phyloP scores from a whole-genome alignment of 2,888 invertebrate genomes.

The Ophion ventricosus region DNA sequence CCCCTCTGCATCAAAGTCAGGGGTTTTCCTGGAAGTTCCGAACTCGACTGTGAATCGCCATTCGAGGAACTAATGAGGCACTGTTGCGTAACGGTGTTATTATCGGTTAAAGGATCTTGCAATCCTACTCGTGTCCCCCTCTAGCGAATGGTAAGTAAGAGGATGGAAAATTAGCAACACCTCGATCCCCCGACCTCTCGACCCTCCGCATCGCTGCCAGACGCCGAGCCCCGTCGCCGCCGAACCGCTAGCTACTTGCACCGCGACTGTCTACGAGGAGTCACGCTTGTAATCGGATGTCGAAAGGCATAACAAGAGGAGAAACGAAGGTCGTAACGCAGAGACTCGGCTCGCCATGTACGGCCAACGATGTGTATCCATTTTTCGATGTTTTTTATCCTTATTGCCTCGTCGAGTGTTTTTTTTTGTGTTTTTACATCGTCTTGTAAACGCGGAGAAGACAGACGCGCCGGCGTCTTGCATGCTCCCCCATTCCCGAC shows the following conservation, averaged over 20 bases:
- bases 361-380: not conserved
- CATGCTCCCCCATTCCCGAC: too few relatives aligned
- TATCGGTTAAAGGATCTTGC: not conserved
- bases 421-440: too few relatives aligned
- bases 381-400: not conserved
- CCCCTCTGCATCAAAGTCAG: not conserved
- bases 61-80: slow-evolving; percentile 27
- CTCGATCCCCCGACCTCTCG: not conserved
- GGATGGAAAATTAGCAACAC: not conserved
- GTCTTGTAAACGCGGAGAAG: too few relatives aligned
- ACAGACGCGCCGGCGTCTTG: too few relatives aligned
- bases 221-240: not conserved
- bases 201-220: too few relatives aligned
- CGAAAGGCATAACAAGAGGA: not conserved
- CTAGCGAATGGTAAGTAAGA: not conserved
- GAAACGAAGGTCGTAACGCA: not conserved
- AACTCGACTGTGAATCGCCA: not conserved
- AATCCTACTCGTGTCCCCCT: not conserved
- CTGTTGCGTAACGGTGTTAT: slow-evolving; percentile 9
- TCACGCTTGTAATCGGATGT: not conserved
- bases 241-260: not conserved
- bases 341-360: not conserved
- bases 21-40: not conserved
- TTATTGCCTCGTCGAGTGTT: too few relatives aligned
- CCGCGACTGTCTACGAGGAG: not conserved